These are phyloP conservation scores for Stegodyphus mimosarum DNA, from an alignment of 1,140 invertebrate species.

Conservation along the genomic window DNA sequence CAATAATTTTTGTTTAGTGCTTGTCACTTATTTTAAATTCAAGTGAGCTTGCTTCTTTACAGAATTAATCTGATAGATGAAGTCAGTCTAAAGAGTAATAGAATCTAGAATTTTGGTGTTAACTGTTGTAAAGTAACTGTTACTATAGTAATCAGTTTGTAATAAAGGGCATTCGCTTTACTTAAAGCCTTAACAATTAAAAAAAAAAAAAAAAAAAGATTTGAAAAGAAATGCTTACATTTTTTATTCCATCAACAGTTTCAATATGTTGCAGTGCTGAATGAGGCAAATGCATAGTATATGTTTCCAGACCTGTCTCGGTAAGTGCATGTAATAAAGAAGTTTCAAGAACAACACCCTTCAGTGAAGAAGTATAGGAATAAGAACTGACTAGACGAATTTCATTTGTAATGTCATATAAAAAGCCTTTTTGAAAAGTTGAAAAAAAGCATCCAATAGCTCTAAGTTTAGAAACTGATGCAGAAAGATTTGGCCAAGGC, in stretches of 20 bases:
- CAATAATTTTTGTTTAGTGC: too few species aligned
- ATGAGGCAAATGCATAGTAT: slow-evolving; percentile 77
- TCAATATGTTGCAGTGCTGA: slow-evolving; percentile 62
- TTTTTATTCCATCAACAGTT: slow-evolving; percentile 60
- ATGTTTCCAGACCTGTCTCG: slow-evolving; percentile 81
- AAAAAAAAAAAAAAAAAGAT: neutral
- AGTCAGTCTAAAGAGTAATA: too few species aligned
- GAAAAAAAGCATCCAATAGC: slow-evolving; percentile 66
- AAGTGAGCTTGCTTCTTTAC: too few species aligned
- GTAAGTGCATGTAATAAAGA: slow-evolving; percentile 81
- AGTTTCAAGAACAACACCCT: slow-evolving; percentile 76
- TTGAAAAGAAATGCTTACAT: slow-evolving; percentile 60
- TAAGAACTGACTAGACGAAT: slow-evolving; percentile 69
- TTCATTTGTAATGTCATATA: slow-evolving; percentile 71
- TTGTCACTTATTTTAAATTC: too few species aligned
- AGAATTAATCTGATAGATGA: too few species aligned
- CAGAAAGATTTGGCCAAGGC: slow-evolving; percentile 3
- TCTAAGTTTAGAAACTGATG: slow-evolving; percentile 5
- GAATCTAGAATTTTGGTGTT: too few species aligned
- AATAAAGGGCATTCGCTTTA: too few species aligned
- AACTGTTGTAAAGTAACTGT: too few species aligned
- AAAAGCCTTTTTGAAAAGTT: slow-evolving; percentile 73
- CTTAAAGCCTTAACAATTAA: neutral
- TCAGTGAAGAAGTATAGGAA: slow-evolving; percentile 78
- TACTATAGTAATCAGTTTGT: too few species aligned